These are phyloP conservation scores for Tylochromis polylepis DNA, from an alignment of 2,113 vertebrate genomes.

Conservation along the genomic window DNA sequence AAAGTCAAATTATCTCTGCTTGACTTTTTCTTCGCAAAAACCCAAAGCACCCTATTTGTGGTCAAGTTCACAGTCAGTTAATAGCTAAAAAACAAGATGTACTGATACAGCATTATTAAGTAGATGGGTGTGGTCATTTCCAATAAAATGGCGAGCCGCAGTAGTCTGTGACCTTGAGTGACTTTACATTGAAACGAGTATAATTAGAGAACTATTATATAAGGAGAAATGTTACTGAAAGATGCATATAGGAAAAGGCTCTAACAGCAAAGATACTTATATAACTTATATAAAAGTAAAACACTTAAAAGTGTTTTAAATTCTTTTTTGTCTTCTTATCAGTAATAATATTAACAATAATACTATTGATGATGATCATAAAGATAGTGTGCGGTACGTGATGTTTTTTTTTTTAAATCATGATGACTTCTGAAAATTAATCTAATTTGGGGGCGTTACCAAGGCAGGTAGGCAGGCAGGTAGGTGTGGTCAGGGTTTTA, in stretches of 20 bases:
- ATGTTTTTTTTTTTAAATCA: background rate
- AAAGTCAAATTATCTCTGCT: background rate
- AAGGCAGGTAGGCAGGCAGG: background rate
- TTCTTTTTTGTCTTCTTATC: background rate
- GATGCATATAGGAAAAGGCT: background rate
- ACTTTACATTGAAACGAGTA: background rate
- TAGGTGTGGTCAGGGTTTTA: background rate
- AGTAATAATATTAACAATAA: background rate
- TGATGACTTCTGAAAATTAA: background rate
- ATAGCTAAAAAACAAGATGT: background rate
- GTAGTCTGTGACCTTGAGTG: background rate
- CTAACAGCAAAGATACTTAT: background rate
- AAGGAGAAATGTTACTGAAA: background rate
- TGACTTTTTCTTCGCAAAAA: background rate
- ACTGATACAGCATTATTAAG: background rate
- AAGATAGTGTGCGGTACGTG: background rate
- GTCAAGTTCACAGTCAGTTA: background rate
- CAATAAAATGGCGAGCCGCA: background rate
- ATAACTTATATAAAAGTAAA: background rate
- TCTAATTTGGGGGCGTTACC: background rate
- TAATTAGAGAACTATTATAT: background rate
- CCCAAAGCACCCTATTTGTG: background rate
- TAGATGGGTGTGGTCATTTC: background rate
- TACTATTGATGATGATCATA: background rate
- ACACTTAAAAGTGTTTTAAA: background rate